Percentiles rank a stretch among this genome's conserved stretches.
Conservation (phyloP, 2,113 vertebrate species). For the Pteruthius melanotis region DNA sequence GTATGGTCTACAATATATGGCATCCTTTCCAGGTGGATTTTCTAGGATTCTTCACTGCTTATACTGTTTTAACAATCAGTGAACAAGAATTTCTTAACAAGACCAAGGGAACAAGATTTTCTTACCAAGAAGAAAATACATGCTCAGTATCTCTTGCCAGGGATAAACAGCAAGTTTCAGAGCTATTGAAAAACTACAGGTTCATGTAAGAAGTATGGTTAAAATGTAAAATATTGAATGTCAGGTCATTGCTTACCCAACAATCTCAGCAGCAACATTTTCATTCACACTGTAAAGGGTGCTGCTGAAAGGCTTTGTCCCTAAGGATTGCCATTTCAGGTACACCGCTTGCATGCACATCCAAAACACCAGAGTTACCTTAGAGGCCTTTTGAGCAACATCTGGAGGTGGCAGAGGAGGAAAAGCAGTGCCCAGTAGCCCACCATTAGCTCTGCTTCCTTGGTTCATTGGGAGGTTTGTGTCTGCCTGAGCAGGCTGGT, state of each 20-base stretch:
- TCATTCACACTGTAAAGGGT: background rate
- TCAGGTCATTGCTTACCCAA: background rate
- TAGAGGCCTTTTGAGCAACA: background rate
- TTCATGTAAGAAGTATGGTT: background rate
- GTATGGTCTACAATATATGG: background rate
- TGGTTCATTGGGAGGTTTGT: constrained; percentile 49
- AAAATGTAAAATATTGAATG: background rate
- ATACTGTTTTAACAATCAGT: background rate
- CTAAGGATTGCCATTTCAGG: background rate
- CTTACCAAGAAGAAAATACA: background rate
- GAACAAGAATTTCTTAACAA: background rate
- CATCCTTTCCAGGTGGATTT: background rate
- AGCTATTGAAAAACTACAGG: background rate
- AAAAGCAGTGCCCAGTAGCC: background rate
- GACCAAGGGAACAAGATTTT: background rate
- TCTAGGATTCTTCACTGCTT: background rate
- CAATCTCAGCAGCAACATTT: background rate
- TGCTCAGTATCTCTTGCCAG: background rate
- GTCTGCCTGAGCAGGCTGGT: constrained; percentile 49
- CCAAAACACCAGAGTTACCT: background rate
- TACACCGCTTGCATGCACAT: rapidly evolving
- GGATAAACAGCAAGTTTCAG: background rate
- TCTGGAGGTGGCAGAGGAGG: background rate
- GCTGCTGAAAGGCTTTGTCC: background rate
- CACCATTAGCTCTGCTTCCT: constrained; percentile 31